These are phyloP conservation scores for Pteropus rufus DNA, from an alignment of 2,797 vertebrate species.

Conservation along the genomic window DNA sequence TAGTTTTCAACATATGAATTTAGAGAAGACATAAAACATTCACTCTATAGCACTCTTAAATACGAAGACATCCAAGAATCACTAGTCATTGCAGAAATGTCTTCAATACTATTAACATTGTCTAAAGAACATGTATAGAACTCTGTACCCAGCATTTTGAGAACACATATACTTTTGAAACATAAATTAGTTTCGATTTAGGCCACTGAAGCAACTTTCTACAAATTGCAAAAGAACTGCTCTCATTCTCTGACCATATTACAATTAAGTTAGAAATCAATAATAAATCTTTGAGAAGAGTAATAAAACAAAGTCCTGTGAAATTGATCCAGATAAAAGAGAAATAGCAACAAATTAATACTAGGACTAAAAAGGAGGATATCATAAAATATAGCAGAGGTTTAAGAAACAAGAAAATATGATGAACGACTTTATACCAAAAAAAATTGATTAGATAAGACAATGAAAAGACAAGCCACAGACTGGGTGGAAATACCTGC, in stretches of 20 bases:
- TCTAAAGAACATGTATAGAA: background rate
- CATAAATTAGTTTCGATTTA: background rate
- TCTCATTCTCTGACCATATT: background rate
- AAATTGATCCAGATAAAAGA: background rate
- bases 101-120: background rate
- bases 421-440: background rate
- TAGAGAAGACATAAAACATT: background rate
- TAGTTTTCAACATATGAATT: background rate
- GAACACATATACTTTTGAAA: constrained; percentile 10
- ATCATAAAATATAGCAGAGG: background rate
- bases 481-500: background rate
- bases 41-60: background rate
- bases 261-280: background rate
- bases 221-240: background rate
- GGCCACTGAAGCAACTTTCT: background rate
- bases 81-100: background rate
- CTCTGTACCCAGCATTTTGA: background rate
- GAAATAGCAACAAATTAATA: background rate
- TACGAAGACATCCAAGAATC: background rate
- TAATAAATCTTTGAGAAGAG: background rate
- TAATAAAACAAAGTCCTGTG: background rate
- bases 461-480: background rate
- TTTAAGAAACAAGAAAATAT: background rate
- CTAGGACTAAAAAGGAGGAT: background rate
- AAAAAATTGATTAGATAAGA: background rate